Base-by-base conservation (phyloP, 2,797 vertebrate species). In the Lophotriccus pileatus region DNA sequence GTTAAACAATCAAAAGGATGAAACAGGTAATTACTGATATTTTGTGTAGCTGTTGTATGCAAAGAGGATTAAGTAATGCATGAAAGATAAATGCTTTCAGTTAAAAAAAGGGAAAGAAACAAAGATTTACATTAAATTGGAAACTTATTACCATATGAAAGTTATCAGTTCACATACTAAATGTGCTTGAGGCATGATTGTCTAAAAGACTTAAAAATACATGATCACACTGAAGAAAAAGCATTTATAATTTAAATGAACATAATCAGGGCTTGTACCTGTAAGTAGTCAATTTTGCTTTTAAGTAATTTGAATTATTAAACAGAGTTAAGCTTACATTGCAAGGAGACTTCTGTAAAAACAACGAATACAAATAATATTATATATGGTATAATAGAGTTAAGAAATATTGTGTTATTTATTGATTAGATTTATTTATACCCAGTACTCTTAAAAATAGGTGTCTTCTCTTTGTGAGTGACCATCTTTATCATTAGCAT, bases 191-290 rank as follows among this genome's bases (percentile, higher is more conserved):
- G 92, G 79, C 76, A 32, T 82, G 67, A 94, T 93, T 95, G 95
- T 97, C 95, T 96, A 52, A 91, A 97, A 72, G 83, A 80, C 94
- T 97, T 97, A 96, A 96, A 97, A 97, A 96, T 94, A 91, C 70
- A 94, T 90, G 81, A 97, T 93, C 43, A 19, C 43, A 80, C 66
- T 85, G 49, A 92, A 97, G 90, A 87, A 96, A 96, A 91, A 89
- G 68, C 89, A 97, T 97, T 97, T 88, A 93, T 97, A 97, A 97
- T 97, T 97, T 96, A 97, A 96, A 95, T 97, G 95, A 97, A 95
- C 91, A 96, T 97, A 96, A 97, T 97, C 95, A 97, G 85, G 95
- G 59, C 75, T 96, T 96, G 88, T 96, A 95, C 85, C 94, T 93
- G 86, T 94, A 97, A 97, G 96, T 87, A 97, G 87, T 97, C 93